phyloP scores from a whole-genome alignment of 2,888 invertebrate genomes.

The Macaria liturata region DNA sequence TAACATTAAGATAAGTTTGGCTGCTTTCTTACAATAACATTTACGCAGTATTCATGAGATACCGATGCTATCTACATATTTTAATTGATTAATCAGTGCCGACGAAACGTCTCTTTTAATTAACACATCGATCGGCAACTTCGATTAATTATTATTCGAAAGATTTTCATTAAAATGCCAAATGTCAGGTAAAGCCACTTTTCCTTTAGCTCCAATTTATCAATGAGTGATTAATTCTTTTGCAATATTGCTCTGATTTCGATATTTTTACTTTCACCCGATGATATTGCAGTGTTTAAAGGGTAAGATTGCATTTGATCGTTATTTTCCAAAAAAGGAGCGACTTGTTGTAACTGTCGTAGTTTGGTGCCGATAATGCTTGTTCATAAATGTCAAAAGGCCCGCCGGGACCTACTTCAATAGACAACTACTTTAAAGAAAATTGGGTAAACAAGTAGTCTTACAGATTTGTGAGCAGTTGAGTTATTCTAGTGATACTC shows the following conservation, averaged over 20 bases:
- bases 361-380: slow-evolving; percentile 3
- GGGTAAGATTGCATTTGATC: slow-evolving; percentile 15
- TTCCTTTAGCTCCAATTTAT: slow-evolving; percentile 29
- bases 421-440: too few species aligned
- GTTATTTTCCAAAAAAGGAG: slow-evolving; percentile 12
- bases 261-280: slow-evolving; percentile 46
- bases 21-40: slow-evolving; percentile 11
- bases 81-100: slow-evolving; percentile 26
- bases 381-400: slow-evolving; percentile 11
- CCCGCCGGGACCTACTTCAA: background rate
- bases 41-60: slow-evolving; percentile 3
- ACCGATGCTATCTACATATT: slow-evolving; percentile 18
- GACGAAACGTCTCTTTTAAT: slow-evolving; percentile 28
- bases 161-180: slow-evolving; percentile 17
- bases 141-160: slow-evolving; percentile 27
- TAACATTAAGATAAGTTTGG: background rate
- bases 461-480: too few species aligned
- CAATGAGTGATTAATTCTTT: slow-evolving; percentile 39
- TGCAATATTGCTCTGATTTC: slow-evolving; percentile 47
- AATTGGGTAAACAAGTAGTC: too few species aligned
- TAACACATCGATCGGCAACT: slow-evolving; percentile 29
- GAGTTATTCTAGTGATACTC: too few species aligned
- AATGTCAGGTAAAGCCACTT: slow-evolving; percentile 40
- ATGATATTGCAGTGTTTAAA: slow-evolving; percentile 12
- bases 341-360: slow-evolving; percentile 5